Base-by-base conservation (phyloP, 1,140 invertebrate species). In the Scaptodrosophila lebanonensis region DNA sequence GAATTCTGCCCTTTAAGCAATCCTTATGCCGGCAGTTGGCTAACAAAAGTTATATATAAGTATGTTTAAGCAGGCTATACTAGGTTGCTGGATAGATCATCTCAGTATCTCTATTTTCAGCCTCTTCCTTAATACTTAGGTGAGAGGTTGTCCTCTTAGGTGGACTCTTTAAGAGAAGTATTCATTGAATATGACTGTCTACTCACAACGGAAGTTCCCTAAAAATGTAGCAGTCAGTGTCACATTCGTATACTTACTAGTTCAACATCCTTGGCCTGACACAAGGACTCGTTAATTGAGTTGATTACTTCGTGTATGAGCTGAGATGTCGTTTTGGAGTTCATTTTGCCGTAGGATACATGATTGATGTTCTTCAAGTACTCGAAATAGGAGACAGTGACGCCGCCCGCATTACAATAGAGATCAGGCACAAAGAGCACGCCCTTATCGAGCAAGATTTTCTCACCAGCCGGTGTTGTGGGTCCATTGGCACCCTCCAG, bases 301-400 rank as follows among this genome's bases (percentile, higher is more conserved):
- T 75, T 83, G 1, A 84, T 39, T 3, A 73, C 38, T 29, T 71
- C 75, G 12, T 62, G 33, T 3, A 86, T 75, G 0, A 84, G 40
- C 5, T 69, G 35, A 0, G 62, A 56, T 1, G 65, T 67, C 3
- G 66, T 54, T 42, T 73, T 75, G 1, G 96, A 96, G 12, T 93
- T 93, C 29, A 97, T 89, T 65, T 95, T 91, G 1, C 95, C 96
- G 86, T 93, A 97, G 57, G 93, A 95, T 13, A 95, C 94, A 84
- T 97, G 95, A 72, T 95, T 97, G 5, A 97, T 88, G 85, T 97
- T 97, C 87, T 97, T 97, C 25, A 97, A 87, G 92, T 93, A 97
- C 83, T 97, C 96, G 86, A 97, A 96, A 87, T 95, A 98, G 4
- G 95, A 96, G 1, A 96, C 95, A 0, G 95, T 95, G 12, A 96